A percentile compares a stretch with the other conserved stretches of the same genome.
phyloP scores from a whole-genome alignment of 2,113 vertebrate genomes.

The Piaya cayana region DNA sequence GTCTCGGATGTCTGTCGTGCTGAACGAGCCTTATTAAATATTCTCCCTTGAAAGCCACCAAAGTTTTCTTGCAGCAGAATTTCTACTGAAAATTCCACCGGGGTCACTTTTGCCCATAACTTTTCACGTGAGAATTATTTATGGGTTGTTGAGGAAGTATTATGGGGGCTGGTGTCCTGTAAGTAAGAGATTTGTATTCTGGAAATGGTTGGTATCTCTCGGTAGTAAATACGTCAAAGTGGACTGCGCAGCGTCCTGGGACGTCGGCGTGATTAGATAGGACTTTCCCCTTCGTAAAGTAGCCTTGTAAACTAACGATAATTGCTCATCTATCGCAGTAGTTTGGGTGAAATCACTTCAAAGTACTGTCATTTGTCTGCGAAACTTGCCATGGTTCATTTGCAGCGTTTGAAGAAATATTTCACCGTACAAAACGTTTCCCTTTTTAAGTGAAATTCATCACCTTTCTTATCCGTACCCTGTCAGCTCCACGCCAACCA shows the following conservation, averaged over 20 bases:
- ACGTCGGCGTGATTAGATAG: rapidly evolving
- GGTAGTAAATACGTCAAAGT: neutral
- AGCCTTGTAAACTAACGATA: neutral
- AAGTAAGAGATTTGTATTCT: neutral
- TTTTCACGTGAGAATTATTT: neutral
- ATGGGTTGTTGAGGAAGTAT: neutral
- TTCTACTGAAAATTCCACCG: neutral
- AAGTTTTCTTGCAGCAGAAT: neutral
- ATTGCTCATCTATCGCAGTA: neutral
- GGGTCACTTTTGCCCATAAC: rapidly evolving
- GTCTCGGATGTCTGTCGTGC: neutral
- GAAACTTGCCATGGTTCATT: neutral
- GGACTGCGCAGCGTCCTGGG: neutral
- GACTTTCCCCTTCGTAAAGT: neutral
- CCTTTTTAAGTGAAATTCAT: neutral
- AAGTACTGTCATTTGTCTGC: neutral
- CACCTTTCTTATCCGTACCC: neutral
- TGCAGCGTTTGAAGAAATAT: neutral
- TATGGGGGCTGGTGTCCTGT: neutral
- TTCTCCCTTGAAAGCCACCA: neutral
- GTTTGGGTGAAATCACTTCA: neutral
- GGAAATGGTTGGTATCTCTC: neutral
- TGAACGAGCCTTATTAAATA: neutral
- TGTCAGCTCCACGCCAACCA: neutral
- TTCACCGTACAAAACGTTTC: neutral